Percentiles rank a stretch among this genome's conserved stretches.
Evolutionary conservation across 2,888 invertebrate species (phyloP).

Genomic region (Catocala fraxini): DNA sequence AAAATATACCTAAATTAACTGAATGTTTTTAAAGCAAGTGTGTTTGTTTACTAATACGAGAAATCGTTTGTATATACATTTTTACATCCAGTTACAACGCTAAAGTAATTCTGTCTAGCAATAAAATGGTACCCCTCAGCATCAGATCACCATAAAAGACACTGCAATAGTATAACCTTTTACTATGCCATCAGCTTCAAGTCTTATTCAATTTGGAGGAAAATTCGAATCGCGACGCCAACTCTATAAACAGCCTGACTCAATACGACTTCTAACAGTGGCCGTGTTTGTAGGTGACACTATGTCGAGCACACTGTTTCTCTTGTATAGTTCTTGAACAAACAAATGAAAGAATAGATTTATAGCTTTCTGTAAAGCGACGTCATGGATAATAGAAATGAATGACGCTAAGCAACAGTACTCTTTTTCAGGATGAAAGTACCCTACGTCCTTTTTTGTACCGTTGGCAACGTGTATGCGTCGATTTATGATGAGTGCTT

Average conservation of each 20-base stretch:
- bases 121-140: slow-evolving; percentile 11
- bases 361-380: too few relatives aligned
- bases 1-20: too few relatives aligned
- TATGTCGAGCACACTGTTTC: not conserved
- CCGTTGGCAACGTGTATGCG: too few relatives aligned
- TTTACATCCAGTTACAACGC: not conserved
- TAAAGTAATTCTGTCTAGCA: slow-evolving; percentile 1
- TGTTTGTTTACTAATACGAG: too few relatives aligned
- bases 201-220: slow-evolving; percentile 27
- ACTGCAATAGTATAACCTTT: slow-evolving; percentile 18
- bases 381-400: too few relatives aligned
- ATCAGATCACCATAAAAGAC: slow-evolving; percentile 17
- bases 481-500: too few relatives aligned
- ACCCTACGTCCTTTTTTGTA: too few relatives aligned
- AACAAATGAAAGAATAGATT: too few relatives aligned
- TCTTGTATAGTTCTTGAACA: not conserved
- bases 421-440: too few relatives aligned
- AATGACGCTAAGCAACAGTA: too few relatives aligned
- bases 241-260: slow-evolving; percentile 41
- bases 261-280: slow-evolving; percentile 44
- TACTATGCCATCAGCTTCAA: slow-evolving; percentile 21
- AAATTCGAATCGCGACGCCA: slow-evolving; percentile 32
- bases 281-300: slow-evolving; percentile 33
- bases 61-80: not conserved
- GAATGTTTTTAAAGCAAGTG: not conserved